phyloP scores from a whole-genome alignment of 1,140 invertebrate species.

The Aphidius gifuensis region DNA sequence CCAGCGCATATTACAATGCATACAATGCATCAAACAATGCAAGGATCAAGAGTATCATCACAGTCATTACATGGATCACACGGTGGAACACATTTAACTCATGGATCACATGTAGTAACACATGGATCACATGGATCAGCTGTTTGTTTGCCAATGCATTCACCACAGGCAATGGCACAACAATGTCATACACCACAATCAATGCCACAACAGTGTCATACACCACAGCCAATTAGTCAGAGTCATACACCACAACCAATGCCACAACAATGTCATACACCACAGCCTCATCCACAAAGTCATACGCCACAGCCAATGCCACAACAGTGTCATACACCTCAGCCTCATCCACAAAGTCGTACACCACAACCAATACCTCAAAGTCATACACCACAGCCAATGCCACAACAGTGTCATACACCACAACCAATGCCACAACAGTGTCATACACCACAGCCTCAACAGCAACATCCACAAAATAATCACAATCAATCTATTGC shows the following conservation, averaged over 20 bases:
- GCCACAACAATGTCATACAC: slow-evolving; percentile 44
- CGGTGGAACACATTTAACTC: too few relatives aligned
- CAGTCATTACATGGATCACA: too few relatives aligned
- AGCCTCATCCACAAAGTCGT: slow-evolving; percentile 41
- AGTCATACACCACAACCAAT: too few relatives aligned
- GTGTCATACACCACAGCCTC: slow-evolving; percentile 48
- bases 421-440: slow-evolving; percentile 55
- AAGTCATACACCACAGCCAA: slow-evolving; percentile 33
- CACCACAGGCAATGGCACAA: too few relatives aligned
- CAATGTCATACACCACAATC: too few relatives aligned
- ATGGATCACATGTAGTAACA: too few relatives aligned
- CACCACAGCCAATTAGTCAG: too few relatives aligned
- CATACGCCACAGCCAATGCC: slow-evolving; percentile 50
- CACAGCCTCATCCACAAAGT: slow-evolving; percentile 41
- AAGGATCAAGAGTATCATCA: slow-evolving; percentile 39
- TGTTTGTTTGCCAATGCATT: too few relatives aligned
- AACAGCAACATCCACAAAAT: slow-evolving; percentile 36
- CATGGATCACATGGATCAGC: too few relatives aligned
- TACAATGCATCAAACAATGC: slow-evolving; percentile 48
- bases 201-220: too few relatives aligned
- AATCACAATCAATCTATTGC: slow-evolving; percentile 24
- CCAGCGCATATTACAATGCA: slow-evolving; percentile 43
- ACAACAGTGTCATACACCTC: slow-evolving; percentile 45
- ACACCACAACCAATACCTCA: slow-evolving; percentile 34
- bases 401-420: slow-evolving; percentile 46